A percentile compares a stretch with the other conserved stretches of the same genome.
These are phyloP conservation scores for Callimorpha dominula DNA, from an alignment of 2,888 invertebrate species.

Conservation along the genomic window DNA sequence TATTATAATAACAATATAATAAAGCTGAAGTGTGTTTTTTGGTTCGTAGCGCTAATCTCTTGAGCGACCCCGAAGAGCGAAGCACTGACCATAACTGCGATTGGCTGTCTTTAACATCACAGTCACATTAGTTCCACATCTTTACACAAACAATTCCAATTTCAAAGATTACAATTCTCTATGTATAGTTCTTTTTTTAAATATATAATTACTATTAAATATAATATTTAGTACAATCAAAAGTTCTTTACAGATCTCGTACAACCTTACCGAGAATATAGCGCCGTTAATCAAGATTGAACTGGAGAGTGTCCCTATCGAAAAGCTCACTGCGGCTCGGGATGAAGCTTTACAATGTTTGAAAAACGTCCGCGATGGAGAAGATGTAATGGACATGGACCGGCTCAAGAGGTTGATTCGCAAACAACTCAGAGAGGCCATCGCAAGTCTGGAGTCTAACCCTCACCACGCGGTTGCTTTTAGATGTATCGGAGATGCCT, in stretches of 20 bases:
- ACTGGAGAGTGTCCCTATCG: conserved; percentile 91
- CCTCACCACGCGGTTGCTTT: conserved; percentile 93
- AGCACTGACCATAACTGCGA: too few relatives aligned
- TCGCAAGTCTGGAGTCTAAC: conserved; percentile 90
- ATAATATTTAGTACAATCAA: neutral
- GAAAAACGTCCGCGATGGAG: conserved; percentile 60
- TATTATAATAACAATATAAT: neutral
- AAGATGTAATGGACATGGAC: conserved; percentile 90
- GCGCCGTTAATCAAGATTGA: conserved; percentile 89
- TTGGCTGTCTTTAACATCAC: too few relatives aligned
- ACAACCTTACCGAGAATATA: conserved; percentile 91
- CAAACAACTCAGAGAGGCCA: conserved; percentile 89
- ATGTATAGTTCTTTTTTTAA: too few relatives aligned
- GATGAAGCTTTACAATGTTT: conserved; percentile 81
- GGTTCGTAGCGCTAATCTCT: neutral
- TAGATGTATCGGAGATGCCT: conserved; percentile 92
- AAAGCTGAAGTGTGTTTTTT: neutral
- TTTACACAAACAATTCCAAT: too few relatives aligned
- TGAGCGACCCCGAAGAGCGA: too few relatives aligned
- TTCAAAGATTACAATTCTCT: too few relatives aligned
- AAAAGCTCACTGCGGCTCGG: conserved; percentile 88
- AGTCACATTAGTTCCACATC: too few relatives aligned
- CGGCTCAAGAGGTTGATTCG: conserved; percentile 91
- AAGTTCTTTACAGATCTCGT: conserved; percentile 85
- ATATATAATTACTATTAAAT: too few relatives aligned